Percentiles rank a stretch among this genome's conserved stretches.
Conservation (phyloP, 92 coral and sea anemone species). For the Porites rus region DNA sequence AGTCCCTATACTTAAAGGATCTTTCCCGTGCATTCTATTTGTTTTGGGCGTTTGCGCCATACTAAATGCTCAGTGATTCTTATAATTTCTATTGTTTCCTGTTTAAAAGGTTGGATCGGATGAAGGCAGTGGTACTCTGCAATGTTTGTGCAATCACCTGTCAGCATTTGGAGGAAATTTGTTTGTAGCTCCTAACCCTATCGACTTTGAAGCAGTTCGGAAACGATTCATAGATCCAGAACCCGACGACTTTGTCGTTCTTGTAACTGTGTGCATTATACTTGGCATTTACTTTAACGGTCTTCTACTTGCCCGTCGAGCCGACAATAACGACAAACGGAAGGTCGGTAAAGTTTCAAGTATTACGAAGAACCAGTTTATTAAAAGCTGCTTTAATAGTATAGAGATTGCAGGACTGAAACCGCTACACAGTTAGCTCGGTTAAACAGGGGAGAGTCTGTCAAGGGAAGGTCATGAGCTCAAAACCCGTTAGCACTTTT, state of each 20-base stretch:
- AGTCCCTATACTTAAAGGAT: no score
- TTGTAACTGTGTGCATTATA: constrained; percentile 52
- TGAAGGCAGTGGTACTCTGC: background rate
- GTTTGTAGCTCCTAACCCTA: constrained; percentile 27
- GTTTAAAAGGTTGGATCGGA: constrained; percentile 11
- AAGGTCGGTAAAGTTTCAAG: constrained; percentile 8
- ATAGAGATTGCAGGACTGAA: no score
- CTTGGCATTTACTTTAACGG: constrained; percentile 18
- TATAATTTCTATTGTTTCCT: background rate
- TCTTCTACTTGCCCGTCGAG: background rate
- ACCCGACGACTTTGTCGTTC: constrained; percentile 75
- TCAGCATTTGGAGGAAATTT: constrained; percentile 41
- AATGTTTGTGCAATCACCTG: constrained; percentile 10
- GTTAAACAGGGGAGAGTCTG: no score
- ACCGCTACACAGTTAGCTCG: no score
- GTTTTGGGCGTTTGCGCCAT: background rate
- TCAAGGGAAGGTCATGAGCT: no score
- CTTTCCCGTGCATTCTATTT: no score
- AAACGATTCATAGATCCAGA: constrained; percentile 44
- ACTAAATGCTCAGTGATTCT: background rate
- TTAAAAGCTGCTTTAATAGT: no score
- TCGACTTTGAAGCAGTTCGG: constrained; percentile 14
- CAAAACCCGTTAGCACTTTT: no score
- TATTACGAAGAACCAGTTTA: constrained; percentile 4
- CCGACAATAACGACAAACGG: background rate